These are phyloP conservation scores for Meloidogyne floridensis DNA, from an alignment of 1,140 invertebrate species.

Conservation along the genomic window DNA sequence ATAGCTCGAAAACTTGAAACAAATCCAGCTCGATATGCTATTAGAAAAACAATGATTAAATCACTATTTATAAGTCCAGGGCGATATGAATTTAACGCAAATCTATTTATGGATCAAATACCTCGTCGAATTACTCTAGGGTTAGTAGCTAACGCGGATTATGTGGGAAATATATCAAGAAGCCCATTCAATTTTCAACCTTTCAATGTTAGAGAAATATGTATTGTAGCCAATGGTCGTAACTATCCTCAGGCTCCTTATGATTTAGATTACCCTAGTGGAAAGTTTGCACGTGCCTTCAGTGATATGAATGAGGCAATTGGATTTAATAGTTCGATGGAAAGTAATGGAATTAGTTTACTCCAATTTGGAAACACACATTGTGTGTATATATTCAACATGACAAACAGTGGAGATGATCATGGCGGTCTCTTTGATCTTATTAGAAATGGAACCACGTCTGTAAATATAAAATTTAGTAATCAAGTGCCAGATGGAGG, in stretches of 20 bases:
- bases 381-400: too few relatives aligned
- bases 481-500: too few relatives aligned
- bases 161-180: conserved; percentile 17
- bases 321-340: conserved; percentile 23
- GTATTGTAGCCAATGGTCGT: neutral
- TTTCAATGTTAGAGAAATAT: conserved; percentile 10
- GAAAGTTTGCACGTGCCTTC: conserved; percentile 24
- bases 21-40: neutral
- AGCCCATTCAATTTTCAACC: conserved; percentile 34
- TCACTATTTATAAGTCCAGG: too few relatives aligned
- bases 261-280: conserved; percentile 28
- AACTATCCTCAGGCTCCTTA: conserved; percentile 22
- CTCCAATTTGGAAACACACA: too few relatives aligned
- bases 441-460: too few relatives aligned
- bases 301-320: conserved; percentile 30
- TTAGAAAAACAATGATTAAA: too few relatives aligned
- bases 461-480: too few relatives aligned
- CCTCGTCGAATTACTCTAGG: conserved; percentile 29
- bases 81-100: neutral
- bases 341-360: conserved; percentile 23
- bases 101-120: conserved; percentile 33
- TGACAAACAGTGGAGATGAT: too few relatives aligned
- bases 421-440: neutral
- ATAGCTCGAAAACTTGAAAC: conserved; percentile 22
- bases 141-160: neutral